Conservation (phyloP, 2,113 vertebrate species). For the Sapajus apella region DNA sequence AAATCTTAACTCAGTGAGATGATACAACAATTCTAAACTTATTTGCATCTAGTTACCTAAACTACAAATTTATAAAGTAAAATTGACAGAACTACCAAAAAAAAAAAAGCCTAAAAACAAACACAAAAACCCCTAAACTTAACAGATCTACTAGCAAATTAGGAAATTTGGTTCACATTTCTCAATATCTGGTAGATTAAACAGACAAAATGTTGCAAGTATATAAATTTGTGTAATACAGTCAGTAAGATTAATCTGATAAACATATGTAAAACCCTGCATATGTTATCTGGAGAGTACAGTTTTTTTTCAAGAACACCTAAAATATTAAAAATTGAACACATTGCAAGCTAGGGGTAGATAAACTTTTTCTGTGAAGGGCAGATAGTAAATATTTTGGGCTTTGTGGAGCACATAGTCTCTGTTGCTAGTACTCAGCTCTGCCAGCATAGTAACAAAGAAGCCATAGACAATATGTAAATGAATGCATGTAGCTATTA, state of each 20-base stretch:
- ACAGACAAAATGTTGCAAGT: background rate
- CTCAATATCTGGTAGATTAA: background rate
- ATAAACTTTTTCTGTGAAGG: no score
- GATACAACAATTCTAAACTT: background rate
- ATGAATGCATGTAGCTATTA: no score
- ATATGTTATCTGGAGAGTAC: background rate
- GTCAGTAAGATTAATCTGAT: background rate
- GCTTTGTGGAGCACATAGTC: no score
- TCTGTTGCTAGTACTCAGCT: no score
- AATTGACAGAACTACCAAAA: background rate
- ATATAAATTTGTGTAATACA: background rate
- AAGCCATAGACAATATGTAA: no score
- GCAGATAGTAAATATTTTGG: no score
- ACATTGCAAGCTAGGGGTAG: background rate
- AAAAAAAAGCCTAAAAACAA: background rate
- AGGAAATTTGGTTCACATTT: background rate
- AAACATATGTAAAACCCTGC: background rate
- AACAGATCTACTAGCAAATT: background rate
- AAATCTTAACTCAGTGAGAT: background rate
- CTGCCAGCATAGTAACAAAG: no score
- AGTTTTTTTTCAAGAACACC: background rate
- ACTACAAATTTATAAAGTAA: background rate
- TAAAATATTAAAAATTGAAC: background rate
- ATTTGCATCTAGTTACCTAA: background rate
- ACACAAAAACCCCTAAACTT: background rate